Base-by-base conservation (phyloP, 2,113 vertebrate genomes). In the Electrona antarctica region DNA sequence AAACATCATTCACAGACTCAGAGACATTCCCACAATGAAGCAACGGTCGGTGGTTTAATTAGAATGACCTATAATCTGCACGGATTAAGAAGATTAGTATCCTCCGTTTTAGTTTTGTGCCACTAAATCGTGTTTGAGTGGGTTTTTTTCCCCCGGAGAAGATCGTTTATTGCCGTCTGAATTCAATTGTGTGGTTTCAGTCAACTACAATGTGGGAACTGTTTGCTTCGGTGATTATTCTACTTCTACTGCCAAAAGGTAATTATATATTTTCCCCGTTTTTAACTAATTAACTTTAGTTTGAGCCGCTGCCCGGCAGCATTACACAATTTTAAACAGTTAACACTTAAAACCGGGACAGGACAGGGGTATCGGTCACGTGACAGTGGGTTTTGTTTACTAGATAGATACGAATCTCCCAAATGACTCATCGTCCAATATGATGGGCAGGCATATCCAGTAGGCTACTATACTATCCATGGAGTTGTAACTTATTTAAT, bases 181-280 rank as follows among this genome's bases (percentile, higher is more conserved):
- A 21, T 41, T 41, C 21, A 21, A 14, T 51, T 47, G 54, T 13
- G 52, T 49, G 7, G n/a, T 0, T 8, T 55, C 41, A 60, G n/a
- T 21, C 6, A 2, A 21, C 11, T 41, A 75, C 51, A 69, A 93
- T 92, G 93, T 33, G 62, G 79, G 51, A n/a, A 14, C 52, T 79
- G 33, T 54, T 82, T 33, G 29, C 74, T 11, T 60, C 64, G 7
- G 69, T 48, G 4, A 8, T 87, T 45, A 11, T 92, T 15, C 66
- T 93, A 65, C 9, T 80, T 28, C 59, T 85, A 3, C 77, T 93
- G 7, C 62, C 88, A 0, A 66, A 83, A 87, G 92, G 93, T 94
- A 78, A 71, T 15, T 57, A 21, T 28, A 64, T 14, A 21, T 55
- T 21, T 57, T 1, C 55, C 48, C 5, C 1, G 0, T 54, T 12